These are phyloP conservation scores for Macrobrachium nipponense DNA, from an alignment of 1,140 invertebrate genomes.

Conservation along the genomic window DNA sequence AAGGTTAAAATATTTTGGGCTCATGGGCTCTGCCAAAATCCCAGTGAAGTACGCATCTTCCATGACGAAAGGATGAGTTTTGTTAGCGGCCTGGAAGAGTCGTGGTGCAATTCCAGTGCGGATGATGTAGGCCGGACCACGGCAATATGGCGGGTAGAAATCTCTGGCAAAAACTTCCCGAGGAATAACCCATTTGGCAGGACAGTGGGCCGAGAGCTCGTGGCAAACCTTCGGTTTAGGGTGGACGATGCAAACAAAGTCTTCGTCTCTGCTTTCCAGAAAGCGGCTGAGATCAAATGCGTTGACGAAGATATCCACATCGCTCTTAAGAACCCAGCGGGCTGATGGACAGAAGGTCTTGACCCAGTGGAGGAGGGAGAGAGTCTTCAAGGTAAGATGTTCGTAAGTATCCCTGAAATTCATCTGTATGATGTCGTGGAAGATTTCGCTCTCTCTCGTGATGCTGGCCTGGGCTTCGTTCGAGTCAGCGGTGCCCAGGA, in stretches of 20 bases:
- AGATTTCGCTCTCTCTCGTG: conserved; percentile 37
- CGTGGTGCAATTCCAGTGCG: background rate
- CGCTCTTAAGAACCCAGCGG: conserved; percentile 63
- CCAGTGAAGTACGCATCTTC: conserved; percentile 8
- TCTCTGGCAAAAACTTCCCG: background rate
- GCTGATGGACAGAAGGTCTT: conserved; percentile 62
- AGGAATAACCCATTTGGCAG: background rate
- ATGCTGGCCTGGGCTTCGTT: background rate
- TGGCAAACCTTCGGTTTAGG: background rate
- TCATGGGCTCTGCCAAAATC: background rate
- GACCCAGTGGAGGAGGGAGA: conserved; percentile 68
- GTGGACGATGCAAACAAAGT: background rate
- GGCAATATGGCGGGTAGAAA: conserved; percentile 1
- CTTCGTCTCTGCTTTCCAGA: background rate
- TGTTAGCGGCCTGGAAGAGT: background rate
- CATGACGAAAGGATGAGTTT: background rate
- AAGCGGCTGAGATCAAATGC: conserved; percentile 67
- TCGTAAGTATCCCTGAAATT: conserved; percentile 69
- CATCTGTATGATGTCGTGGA: conserved; percentile 68
- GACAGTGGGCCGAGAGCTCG: background rate
- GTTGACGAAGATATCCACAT: conserved; percentile 65
- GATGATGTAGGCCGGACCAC: background rate
- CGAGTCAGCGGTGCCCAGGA: background rate
- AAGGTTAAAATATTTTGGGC: too few species aligned
- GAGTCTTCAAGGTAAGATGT: conserved; percentile 70